These are phyloP conservation scores for Vesta saturnalis DNA, from an alignment of 2,888 invertebrate species.

Conservation along the genomic window DNA sequence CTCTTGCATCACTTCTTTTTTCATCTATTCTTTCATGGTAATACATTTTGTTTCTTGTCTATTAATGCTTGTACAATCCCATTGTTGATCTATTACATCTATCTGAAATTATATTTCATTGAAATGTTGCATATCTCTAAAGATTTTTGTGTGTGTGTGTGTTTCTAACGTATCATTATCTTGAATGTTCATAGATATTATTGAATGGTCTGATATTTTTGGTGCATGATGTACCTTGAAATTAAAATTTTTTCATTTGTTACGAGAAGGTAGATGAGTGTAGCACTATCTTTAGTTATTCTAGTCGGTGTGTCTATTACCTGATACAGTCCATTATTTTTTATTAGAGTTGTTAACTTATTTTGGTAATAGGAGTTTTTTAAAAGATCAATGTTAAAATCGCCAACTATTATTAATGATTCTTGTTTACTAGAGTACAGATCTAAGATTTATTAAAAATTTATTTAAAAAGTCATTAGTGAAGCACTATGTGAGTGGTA, in stretches of 20 bases:
- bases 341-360: not conserved
- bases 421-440: not conserved
- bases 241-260: not conserved
- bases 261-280: not conserved
- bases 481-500: not conserved
- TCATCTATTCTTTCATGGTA: not conserved
- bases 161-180: not conserved
- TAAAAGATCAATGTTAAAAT: not conserved
- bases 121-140: not conserved
- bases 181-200: not conserved
- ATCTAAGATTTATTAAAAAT: not conserved
- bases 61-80: not conserved
- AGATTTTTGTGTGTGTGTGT: not conserved
- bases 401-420: no score
- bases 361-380: no score
- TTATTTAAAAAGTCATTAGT: not conserved
- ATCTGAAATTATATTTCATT: not conserved
- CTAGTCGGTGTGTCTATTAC: not conserved
- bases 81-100: not conserved
- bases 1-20: not conserved
- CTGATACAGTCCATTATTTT: not conserved
- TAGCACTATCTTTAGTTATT: not conserved
- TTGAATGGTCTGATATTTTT: not conserved
- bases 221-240: not conserved
- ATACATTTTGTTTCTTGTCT: not conserved